Evolutionary conservation across 2,888 invertebrate genomes (phyloP).

Genomic region (Hoplodrina blanda): DNA sequence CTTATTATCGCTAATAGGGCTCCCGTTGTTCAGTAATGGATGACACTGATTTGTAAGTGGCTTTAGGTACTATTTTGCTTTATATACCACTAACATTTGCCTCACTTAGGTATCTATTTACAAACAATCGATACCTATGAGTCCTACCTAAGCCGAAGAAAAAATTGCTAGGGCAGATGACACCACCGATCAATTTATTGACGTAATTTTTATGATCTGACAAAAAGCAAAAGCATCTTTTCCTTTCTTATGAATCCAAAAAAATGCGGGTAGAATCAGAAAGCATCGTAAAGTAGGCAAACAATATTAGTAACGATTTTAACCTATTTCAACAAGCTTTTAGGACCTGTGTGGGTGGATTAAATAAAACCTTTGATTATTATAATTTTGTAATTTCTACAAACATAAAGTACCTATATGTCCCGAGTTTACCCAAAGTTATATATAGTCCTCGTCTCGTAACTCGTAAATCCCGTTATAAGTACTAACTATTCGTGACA

Average conservation of each 20-base stretch:
- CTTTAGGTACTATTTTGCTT: conserved; percentile 32
- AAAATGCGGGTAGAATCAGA: background rate
- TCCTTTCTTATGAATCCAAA: no score
- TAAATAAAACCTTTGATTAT: conserved; percentile 8
- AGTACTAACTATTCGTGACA: background rate
- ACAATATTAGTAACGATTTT: background rate
- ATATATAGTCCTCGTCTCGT: background rate
- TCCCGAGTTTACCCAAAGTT: background rate
- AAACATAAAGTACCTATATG: background rate
- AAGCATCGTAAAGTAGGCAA: background rate
- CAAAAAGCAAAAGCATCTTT: no score
- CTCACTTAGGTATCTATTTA: conserved; percentile 26
- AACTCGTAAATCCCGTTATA: conserved; percentile 18
- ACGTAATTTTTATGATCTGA: no score
- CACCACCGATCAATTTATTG: no score
- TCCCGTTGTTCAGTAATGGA: conserved; percentile 61
- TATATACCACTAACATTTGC: conserved; percentile 24
- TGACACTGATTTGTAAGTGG: conserved; percentile 54
- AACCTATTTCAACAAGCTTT: conserved; percentile 22
- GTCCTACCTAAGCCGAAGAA: background rate
- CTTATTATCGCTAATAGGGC: conserved; percentile 55
- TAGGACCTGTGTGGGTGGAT: conserved; percentile 10
- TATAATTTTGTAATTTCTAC: background rate
- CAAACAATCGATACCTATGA: conserved; percentile 22
- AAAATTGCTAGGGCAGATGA: no score